Conservation (phyloP, 2,888 invertebrate species). For the Parnassius mnemosyne region DNA sequence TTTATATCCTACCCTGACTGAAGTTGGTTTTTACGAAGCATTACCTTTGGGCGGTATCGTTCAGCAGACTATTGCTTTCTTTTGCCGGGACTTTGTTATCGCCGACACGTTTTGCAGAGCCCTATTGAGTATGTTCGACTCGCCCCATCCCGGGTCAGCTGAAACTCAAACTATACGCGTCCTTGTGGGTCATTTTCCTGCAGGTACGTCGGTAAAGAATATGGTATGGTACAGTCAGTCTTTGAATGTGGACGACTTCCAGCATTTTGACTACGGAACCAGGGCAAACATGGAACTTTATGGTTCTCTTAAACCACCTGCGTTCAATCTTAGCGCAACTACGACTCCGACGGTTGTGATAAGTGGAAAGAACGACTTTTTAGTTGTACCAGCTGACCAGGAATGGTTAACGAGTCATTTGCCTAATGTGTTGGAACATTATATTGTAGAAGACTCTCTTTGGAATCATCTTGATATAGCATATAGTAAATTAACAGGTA, state of each 20-base stretch:
- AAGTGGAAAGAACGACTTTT: constrained; percentile 73
- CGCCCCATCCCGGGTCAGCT: constrained; percentile 34
- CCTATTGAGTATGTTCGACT: constrained; percentile 5
- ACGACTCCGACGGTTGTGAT: constrained; percentile 49
- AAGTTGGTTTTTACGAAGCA: no score
- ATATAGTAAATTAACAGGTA: constrained; percentile 44
- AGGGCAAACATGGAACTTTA: constrained; percentile 43
- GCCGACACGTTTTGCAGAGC: neutral
- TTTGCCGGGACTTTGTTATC: neutral
- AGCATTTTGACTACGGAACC: constrained; percentile 40
- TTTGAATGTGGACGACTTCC: constrained; percentile 35
- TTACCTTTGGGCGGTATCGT: neutral
- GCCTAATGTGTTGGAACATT: constrained; percentile 77
- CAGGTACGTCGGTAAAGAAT: constrained; percentile 45
- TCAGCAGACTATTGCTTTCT: neutral
- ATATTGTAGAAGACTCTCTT: constrained; percentile 74
- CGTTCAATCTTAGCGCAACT: constrained; percentile 50
- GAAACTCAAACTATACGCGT: constrained; percentile 29
- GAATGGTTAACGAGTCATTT: constrained; percentile 72
- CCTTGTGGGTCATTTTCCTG: constrained; percentile 39
- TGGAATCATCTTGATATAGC: constrained; percentile 50
- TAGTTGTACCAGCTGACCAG: constrained; percentile 81
- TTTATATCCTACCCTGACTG: no score
- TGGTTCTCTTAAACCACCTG: constrained; percentile 47
- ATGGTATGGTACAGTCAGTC: constrained; percentile 44